Conservation (phyloP, 92 coral and sea anemone genomes). For the Paramuricea clavata region DNA sequence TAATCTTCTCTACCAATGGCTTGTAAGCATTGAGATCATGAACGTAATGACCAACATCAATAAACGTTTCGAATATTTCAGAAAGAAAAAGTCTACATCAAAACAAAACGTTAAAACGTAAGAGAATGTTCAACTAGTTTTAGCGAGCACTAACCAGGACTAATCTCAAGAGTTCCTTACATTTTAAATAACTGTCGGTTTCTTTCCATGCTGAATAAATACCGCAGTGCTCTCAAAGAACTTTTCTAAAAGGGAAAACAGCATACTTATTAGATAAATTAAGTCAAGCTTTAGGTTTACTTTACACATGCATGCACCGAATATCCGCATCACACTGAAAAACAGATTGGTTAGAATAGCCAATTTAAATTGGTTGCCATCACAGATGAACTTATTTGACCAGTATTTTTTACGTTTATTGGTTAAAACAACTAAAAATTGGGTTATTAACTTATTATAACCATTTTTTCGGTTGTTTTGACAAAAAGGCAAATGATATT, state of each 20-base stretch:
- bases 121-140: background rate
- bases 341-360: too few relatives aligned
- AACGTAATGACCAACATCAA: slow-evolving; percentile 98
- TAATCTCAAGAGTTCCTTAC: background rate
- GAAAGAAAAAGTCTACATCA: slow-evolving; percentile 87
- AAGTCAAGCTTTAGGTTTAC: too few relatives aligned
- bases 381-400: too few relatives aligned
- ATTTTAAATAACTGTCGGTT: slow-evolving; percentile 93
- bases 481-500: too few relatives aligned
- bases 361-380: too few relatives aligned
- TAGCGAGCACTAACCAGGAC: background rate
- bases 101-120: background rate
- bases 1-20: slow-evolving; percentile 81
- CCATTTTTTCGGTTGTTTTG: too few relatives aligned
- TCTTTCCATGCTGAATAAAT: slow-evolving; percentile 98
- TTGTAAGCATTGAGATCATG: slow-evolving; percentile 88
- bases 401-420: too few relatives aligned
- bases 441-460: too few relatives aligned
- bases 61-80: slow-evolving; percentile 88
- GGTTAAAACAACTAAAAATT: too few relatives aligned
- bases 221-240: slow-evolving; percentile 95
- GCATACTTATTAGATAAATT: background rate
- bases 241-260: slow-evolving; percentile 75
- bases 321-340: too few relatives aligned
- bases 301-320: too few relatives aligned